phyloP scores from a whole-genome alignment of 2,113 vertebrate genomes.

The Noctilio leporinus region DNA sequence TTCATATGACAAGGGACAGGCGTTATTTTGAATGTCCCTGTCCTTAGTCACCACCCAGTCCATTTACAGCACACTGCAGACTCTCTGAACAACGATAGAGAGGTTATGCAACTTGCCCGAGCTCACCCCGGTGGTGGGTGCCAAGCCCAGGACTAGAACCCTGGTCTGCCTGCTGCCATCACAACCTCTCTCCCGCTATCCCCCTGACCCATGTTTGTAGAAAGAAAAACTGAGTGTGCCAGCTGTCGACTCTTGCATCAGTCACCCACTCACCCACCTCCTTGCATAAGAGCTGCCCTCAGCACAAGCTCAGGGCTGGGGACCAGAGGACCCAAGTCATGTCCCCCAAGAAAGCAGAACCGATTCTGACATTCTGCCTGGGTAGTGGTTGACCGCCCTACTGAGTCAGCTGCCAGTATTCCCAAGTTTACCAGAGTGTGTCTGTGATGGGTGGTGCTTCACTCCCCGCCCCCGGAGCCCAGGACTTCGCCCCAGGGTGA shows the following conservation, averaged over 20 bases:
- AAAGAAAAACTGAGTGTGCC: fast-evolving
- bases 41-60: background rate
- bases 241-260: background rate
- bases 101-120: background rate
- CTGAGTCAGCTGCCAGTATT: constrained; percentile 22
- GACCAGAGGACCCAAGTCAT: background rate
- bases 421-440: background rate
- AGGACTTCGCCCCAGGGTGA: fast-evolving
- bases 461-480: background rate
- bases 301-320: background rate
- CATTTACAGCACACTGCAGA: background rate
- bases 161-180: background rate
- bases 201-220: background rate
- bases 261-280: background rate
- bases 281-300: constrained; percentile 13
- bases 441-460: fast-evolving
- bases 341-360: constrained; percentile 56
- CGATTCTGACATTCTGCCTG: background rate
- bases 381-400: background rate
- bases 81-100: background rate
- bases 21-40: background rate
- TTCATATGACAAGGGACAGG: background rate
- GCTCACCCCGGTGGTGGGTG: background rate
- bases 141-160: background rate
- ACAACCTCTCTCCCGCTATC: background rate